These are phyloP conservation scores for Pemphredon lugubris DNA, from an alignment of 2,888 invertebrate species.

Conservation along the genomic window DNA sequence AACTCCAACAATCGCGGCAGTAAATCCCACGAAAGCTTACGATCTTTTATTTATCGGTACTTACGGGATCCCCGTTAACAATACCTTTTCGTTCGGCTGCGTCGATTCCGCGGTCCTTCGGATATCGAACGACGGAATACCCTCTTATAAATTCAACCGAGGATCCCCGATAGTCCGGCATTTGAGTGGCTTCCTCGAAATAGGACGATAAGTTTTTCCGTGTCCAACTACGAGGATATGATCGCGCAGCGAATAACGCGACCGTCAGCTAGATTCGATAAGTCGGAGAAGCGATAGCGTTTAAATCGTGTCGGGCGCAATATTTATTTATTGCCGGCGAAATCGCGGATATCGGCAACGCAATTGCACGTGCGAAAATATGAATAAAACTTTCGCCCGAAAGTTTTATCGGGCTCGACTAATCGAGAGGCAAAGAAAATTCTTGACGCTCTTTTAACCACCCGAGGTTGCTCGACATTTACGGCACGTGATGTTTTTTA, in stretches of 20 bases:
- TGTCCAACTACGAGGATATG: slow-evolving; percentile 53
- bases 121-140: slow-evolving; percentile 42
- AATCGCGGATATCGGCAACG: not conserved
- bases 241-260: slow-evolving; percentile 38
- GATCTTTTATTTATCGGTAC: slow-evolving; percentile 76
- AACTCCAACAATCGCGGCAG: slow-evolving; percentile 72
- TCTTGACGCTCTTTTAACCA: no score
- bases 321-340: not conserved
- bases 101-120: slow-evolving; percentile 51
- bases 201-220: slow-evolving; percentile 44
- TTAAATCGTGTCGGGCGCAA: not conserved
- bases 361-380: not conserved
- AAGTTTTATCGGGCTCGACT: no score
- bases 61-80: slow-evolving; percentile 71
- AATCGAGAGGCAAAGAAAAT: no score
- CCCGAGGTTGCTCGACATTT: no score
- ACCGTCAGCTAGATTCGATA: not conserved
- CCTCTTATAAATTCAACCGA: slow-evolving; percentile 62
- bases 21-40: slow-evolving; percentile 71
- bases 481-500: no score
- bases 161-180: slow-evolving; percentile 37
- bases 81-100: slow-evolving; percentile 61
- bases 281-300: not conserved
- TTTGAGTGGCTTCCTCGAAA: slow-evolving; percentile 46
- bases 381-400: no score